Percentiles rank a stretch among this genome's conserved stretches.
phyloP scores from a whole-genome alignment of 2,888 invertebrate genomes.

The Halictus ligatus region DNA sequence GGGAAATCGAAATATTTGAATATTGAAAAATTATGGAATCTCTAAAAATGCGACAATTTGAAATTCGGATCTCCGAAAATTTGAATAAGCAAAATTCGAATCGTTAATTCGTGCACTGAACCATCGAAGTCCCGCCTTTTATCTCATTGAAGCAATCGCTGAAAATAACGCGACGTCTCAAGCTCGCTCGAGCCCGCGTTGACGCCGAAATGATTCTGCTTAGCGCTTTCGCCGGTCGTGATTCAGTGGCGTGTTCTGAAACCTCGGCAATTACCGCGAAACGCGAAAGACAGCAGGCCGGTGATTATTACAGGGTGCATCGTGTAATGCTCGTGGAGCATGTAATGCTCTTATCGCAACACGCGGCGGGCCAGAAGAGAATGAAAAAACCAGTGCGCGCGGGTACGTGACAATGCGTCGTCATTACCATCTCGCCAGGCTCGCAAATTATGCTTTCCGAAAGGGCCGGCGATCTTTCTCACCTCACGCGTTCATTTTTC shows the following conservation, averaged over 20 bases:
- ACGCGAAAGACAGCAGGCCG: constrained; percentile 3
- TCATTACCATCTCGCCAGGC: constrained; percentile 31
- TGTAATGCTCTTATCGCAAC: constrained; percentile 23
- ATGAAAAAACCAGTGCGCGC: constrained; percentile 6
- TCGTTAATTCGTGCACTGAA: too few species aligned
- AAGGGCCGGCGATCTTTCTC: constrained; percentile 48
- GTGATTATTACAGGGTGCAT: not conserved
- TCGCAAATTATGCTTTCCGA: constrained; percentile 42
- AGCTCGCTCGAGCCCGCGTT: not conserved
- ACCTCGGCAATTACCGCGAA: not conserved
- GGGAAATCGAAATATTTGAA: not conserved
- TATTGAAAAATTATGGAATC: too few species aligned
- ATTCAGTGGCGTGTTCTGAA: not conserved
- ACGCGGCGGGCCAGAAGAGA: not conserved
- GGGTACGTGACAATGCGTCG: constrained; percentile 40
- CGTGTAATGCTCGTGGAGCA: constrained; percentile 12
- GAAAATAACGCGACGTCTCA: not conserved
- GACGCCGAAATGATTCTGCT: not conserved
- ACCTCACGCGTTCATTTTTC: constrained; percentile 54
- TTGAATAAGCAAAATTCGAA: not conserved
- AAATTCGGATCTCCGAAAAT: not conserved
- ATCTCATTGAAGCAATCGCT: too few species aligned
- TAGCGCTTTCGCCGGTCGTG: not conserved
- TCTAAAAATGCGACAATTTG: too few species aligned
- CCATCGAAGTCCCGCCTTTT: too few species aligned